Evolutionary conservation across 2,797 vertebrate species (phyloP).

Genomic region (Peromyscus aztecus): DNA sequence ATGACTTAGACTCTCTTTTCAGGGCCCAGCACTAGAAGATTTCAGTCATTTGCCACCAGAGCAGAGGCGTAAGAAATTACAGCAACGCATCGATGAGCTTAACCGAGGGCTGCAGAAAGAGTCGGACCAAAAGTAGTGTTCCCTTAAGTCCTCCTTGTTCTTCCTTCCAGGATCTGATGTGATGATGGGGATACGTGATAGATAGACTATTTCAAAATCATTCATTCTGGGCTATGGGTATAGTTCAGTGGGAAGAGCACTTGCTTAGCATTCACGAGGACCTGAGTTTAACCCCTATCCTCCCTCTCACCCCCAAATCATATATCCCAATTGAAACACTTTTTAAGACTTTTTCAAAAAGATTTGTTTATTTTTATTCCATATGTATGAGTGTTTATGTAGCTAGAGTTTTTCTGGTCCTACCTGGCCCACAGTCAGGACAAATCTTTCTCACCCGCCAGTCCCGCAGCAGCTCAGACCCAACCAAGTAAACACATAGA

Average conservation of each 20-base stretch:
- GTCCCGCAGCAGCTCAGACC: too few relatives aligned
- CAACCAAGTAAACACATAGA: too few relatives aligned
- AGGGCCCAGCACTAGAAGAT: slow-evolving; percentile 97
- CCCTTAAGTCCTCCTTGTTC: slow-evolving; percentile 40
- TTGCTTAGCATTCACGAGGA: neutral
- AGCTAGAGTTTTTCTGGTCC: too few relatives aligned
- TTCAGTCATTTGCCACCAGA: slow-evolving; percentile 98
- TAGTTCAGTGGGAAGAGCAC: neutral
- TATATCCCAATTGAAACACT: slow-evolving; percentile 49
- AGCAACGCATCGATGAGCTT: slow-evolving; percentile 97
- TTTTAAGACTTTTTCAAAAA: neutral
- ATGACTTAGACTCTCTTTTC: slow-evolving; percentile 79
- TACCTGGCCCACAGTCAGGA: too few relatives aligned
- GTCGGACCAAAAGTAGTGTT: slow-evolving; percentile 95
- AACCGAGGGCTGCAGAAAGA: slow-evolving; percentile 97
- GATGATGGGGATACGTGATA: slow-evolving; percentile 4
- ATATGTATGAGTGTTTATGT: neutral
- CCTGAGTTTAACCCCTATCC: neutral
- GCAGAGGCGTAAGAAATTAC: slow-evolving; percentile 97
- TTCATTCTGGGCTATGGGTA: neutral
- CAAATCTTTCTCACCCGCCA: too few relatives aligned
- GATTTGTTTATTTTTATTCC: neutral
- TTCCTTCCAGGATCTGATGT: slow-evolving; percentile 35
- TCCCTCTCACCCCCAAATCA: neutral
- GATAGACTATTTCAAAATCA: slow-evolving; percentile 41